Evolutionary conservation across 1,140 invertebrate genomes (phyloP), one percentile per base, ranked within the genome.

Genomic region (Danaus melanippus): DNA sequence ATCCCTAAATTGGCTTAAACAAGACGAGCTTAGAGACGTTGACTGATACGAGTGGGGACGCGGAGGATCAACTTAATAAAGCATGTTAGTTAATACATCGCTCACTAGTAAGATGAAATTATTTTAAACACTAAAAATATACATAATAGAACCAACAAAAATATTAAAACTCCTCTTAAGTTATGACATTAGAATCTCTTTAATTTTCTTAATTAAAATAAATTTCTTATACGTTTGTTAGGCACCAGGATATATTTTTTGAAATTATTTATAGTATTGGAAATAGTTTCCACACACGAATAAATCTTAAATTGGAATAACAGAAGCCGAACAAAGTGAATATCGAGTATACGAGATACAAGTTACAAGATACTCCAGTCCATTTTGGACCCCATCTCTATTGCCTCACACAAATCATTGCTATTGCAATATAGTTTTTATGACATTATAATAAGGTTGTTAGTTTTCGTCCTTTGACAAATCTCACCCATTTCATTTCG

Each of bases 401-500:
- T 55, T 52, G 46, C 42, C 60, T 47, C 42, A 46, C 40, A 43
- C 4, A 46, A 60, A 43, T 39, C 48, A 46, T 9, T 21, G 43
- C 12, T 42, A 12, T 10, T n/a, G n/a, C 7, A 64, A 54, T 48
- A 15, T 12, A 17, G 43, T 50, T 52, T 42, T 44, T 63, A 63
- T 46, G 4, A 2, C 55, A 0, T 9, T 11, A 43, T 21, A 5
- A 56, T 65, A 68, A 46, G 47, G 66, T 39, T 42, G 39, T 41
- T 47, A 48, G 39, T 61, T 21, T 40, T 44, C 11, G 10, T 17
- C 42, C 46, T 55, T 53, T 53, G 47, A 50, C 48, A 60, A 58
- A 60, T 64, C 58, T 64, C 62, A 54, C 58, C 57, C 57, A 64
- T 64, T 64, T 64, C 62, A 56, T 64, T 64, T 64, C 62, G 52